These are phyloP conservation scores for Pteruthius melanotis DNA, from an alignment of 2,113 vertebrate species.

Conservation along the genomic window DNA sequence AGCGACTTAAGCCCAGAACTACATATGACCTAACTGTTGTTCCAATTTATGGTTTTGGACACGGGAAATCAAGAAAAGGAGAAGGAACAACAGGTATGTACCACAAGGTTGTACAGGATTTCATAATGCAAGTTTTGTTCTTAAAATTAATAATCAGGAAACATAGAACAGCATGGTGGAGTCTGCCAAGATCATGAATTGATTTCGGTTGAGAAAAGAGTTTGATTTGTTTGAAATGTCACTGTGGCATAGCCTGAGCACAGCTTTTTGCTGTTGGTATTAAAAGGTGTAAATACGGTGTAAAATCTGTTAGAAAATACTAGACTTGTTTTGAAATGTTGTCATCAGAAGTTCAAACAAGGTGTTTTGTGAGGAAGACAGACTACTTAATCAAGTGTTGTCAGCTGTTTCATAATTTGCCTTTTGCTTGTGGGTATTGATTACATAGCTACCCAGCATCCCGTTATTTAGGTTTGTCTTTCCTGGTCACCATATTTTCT, in stretches of 20 bases:
- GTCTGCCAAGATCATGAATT: neutral
- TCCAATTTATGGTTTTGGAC: constrained; percentile 87
- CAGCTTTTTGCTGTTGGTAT: neutral
- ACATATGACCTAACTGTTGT: constrained; percentile 84
- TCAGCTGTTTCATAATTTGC: neutral
- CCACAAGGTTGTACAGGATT: neutral
- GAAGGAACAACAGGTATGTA: constrained; percentile 93
- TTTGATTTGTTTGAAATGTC: neutral
- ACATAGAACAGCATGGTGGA: neutral
- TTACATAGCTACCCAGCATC: neutral
- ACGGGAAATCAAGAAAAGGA: constrained; percentile 93
- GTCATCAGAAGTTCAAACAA: neutral
- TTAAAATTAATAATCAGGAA: neutral
- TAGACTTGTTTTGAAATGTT: neutral
- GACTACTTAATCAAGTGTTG: neutral
- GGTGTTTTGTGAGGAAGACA: neutral
- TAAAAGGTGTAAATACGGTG: neutral
- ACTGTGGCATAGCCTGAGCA: neutral
- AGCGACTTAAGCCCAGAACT: constrained; percentile 82
- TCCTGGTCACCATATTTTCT: neutral
- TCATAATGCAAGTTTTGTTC: neutral
- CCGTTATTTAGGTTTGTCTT: neutral
- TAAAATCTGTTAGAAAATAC: neutral
- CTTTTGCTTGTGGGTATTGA: neutral
- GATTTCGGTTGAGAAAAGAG: neutral